Percentiles rank a stretch among this genome's conserved stretches.
Conservation (phyloP, 1,140 invertebrate species). For the Caerostris darwini region DNA sequence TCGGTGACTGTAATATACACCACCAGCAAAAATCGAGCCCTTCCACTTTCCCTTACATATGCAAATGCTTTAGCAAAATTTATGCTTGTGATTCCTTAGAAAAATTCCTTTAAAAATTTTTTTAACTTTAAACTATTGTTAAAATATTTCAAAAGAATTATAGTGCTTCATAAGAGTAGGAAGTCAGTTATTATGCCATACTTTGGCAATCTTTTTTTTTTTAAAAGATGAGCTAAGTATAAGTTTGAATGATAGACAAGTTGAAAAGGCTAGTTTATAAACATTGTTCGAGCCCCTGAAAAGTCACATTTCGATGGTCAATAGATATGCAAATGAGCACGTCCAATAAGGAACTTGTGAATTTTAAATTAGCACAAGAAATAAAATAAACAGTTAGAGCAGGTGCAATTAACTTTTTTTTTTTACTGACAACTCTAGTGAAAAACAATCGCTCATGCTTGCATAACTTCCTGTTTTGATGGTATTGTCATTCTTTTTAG, state of each 20-base stretch:
- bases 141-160: background rate
- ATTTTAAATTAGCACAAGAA: background rate
- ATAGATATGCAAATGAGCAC: background rate
- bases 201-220: background rate
- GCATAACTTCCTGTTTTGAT: background rate
- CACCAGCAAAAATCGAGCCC: too few species aligned
- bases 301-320: background rate
- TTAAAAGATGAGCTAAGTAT: background rate
- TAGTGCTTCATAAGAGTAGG: background rate
- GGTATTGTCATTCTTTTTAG: background rate
- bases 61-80: too few species aligned
- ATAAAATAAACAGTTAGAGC: background rate
- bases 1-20: too few species aligned
- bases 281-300: background rate
- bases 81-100: too few species aligned
- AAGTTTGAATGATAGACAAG: background rate
- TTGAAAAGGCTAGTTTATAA: background rate
- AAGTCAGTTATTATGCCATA: background rate
- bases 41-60: too few species aligned
- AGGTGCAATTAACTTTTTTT: background rate
- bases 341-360: background rate
- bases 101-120: too few species aligned
- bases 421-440: background rate
- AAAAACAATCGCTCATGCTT: background rate
- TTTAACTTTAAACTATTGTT: background rate